Evolutionary conservation across 2,797 vertebrate species (phyloP), one percentile per base, ranked within the genome.

Genomic region (Chelonia mydas): DNA sequence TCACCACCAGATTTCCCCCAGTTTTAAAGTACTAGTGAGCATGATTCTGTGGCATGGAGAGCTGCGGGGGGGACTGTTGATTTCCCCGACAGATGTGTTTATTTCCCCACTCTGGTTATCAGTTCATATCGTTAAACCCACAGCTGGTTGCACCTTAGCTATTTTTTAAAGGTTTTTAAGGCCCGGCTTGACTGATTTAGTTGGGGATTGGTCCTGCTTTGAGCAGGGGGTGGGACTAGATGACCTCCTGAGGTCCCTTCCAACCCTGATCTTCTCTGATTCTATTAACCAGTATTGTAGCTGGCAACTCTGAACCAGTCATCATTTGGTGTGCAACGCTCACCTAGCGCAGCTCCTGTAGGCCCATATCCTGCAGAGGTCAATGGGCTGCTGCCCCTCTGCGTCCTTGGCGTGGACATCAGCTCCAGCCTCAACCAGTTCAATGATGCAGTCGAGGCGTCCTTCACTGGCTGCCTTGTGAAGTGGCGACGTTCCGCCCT

Each of bases 291-390:
- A 45, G 25, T 25, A 13, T 9, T 47, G 74, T 8, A 15, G 45
- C 74, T 76, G 74, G 74, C 16, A 76, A 28, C 41, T 47, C 11
- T 28, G 37, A 41, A 6, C 11, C 17, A 19, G 10, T 10, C 61
- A 5, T 12, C 37, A 45, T 25, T 15, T 27, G 16, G 31, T 23
- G 41, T 53, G 74, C 21, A 33, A 53, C 15, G 33, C 96, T 95
- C 79, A 98, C 98, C 97, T 96, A 41, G 97, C 96, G 55, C 97
- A 98, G 4, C 16, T 7, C 3, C 95, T 95, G 89, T 96, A 88
- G 86, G 97, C 97, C 96, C 97, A 95, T 17, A 97, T 83, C 54
- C 84, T 96, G 88, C 97, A 98, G 15, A 97, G 68, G 61, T 98
- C 97, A 0, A 98, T 86, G 85, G 98, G 95, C 82, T 95, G 93